Evolutionary conservation across 2,888 invertebrate species (phyloP), one percentile per base, ranked within the genome.

Genomic region (Parnassius glacialis): DNA sequence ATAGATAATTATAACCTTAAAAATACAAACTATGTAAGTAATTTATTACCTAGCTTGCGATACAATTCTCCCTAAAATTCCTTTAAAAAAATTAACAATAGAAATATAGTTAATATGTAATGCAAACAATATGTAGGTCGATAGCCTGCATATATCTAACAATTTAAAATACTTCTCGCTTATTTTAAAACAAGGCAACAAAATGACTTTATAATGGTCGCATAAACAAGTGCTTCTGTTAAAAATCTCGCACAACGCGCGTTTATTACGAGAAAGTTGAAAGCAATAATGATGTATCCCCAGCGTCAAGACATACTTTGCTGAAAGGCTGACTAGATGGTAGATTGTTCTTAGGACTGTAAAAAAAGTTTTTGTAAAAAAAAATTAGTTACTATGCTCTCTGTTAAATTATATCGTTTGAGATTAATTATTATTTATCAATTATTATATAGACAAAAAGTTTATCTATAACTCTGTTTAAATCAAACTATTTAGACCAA

Each of bases 231-330:
- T 51, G 48, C 25, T 59, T 51, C 58, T 52, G 54, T 55, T 62
- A 52, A 55, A 62, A 62, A 62, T 45, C 50, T 20, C 47, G 47
- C 50, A 56, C 42, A 52, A 58, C 67, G 69, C 66, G 64, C 68
- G 67, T 71, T 69, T 70, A 68, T 70, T 70, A 64, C 66, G 69
- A 65, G 75, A 74, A 75, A 74, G 74, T 68, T 65, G 68, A 71
- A 70, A 71, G 73, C 64, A 66, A 64, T 65, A 62, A 65, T 70
- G 63, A 65, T 69, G 65, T 57, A 61, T 64, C 65, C 63, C 63
- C 54, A 61, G 52, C 58, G 47, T 57, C 61, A 45, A 59, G 48
- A 59, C 64, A 57, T 25, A 51, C 52, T 48, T 57, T 41, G 59
- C 44, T 48, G 43, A 16, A 48, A 47, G 45, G 13, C 16, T 44